Base-by-base conservation (phyloP, 2,113 vertebrate species). In the Narcine bancroftii region DNA sequence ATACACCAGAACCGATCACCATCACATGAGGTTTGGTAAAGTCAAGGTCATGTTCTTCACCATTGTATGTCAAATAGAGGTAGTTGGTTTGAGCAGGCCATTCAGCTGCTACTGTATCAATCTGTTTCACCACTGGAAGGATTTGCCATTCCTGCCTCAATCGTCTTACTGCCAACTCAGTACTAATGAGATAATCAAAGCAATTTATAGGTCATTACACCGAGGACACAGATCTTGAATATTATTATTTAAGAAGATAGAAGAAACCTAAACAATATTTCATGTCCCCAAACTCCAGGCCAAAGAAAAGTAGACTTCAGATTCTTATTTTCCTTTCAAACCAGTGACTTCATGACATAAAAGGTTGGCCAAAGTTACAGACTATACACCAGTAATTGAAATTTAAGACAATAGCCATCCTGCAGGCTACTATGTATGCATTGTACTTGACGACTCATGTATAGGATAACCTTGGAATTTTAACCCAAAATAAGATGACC, bases 21-120 rank as follows among this genome's bases (percentile, higher is more conserved):
- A 99, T 97, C 93, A 99, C 97, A 0, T 99, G 99, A 6, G 96
- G 96, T 0, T 97, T 96, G 0, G 73, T 92, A 76, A 99, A 99
- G 89, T 79, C 65, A 95, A 99, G 95, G 95, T 99, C 99, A 0
- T 97, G 95, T 93, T 97, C 96, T 0, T 93, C 95, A 45, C 98
- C 98, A 0, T 98, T 96, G 94, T 99, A 99, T 1, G 97, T 99
- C 95, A 99, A 96, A 95, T 99, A 99, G 76, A 99, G 94, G 95
- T 99, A 99, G 94, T 99, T 99, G 9, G 99, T 99, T 81, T 97
- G 95, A 2, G 98, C 98, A 0, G 99, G 98, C 99, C 99, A 99
- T 92, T 99, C 99, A 0, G 98, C 99, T 0, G 99, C 99, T 94
- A 99, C 99, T 0, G 99, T 99, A 93, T 99, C 99, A 0, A 99